Base-by-base conservation (phyloP, 2,888 invertebrate genomes). In the Andrena flavipes region DNA sequence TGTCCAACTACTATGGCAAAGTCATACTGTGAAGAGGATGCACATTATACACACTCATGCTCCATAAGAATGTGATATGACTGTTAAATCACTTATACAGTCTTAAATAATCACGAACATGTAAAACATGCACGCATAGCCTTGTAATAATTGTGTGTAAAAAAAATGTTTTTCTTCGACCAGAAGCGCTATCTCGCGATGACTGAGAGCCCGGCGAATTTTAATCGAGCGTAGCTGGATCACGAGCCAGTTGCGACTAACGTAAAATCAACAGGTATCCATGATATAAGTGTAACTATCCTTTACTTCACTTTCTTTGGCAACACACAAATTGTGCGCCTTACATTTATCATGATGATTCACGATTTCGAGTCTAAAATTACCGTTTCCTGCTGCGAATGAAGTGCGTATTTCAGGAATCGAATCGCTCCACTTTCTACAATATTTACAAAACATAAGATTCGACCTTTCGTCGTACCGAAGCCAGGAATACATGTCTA, bases 341-440 rank as follows among this genome's bases (percentile, higher is more conserved):
- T 97, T 97, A 92, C 96, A 97, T 92, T 96, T 97, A 92, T 97
- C 96, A 91, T 97, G 97, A 93, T 97, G 97, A 92, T 97, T 97
- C 64, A 97, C 96, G 89, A 97, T 97, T 94, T 97, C 97, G 82
- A 97, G 94, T 71, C 97, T 95, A 94, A 97, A 97, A 93, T 97
- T 97, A 64, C 96, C 95, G 90, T 96, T 97, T 76, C 97, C 97
- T 90, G 96, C 96, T n/a, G 97, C 96, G 89, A 97, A 97, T 0
- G 97, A 97, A n/a, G 97, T 97, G 77, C 97, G 95, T 89, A 96
- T 96, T 82, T 96, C 96, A 16, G 96, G 96, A 86, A 96, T 94
- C 29, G 96, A 95, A 65, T 95, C 95, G 71, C 96, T 96, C 97
- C 97, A 97, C 89, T 96, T 96, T 82, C 97, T 95, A 90, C 97